Evolutionary conservation across 2,888 invertebrate genomes (phyloP), one percentile per base, ranked within the genome.

Genomic region (Horisme vitalbata): DNA sequence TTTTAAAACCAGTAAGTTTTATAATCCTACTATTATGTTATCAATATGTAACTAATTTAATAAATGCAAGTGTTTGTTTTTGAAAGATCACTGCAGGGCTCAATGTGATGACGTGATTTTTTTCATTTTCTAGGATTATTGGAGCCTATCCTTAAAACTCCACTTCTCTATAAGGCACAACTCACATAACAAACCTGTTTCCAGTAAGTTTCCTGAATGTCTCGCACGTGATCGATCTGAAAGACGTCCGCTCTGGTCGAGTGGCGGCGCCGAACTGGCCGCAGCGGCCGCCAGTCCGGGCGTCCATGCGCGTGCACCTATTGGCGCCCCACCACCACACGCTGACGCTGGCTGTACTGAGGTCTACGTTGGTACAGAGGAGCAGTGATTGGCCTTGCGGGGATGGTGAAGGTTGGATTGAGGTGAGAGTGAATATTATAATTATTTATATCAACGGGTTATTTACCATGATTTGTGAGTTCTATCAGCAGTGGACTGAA

Each of bases 1-100:
- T 59, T 95, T 93, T 72, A 93, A 91, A 78, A 93, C 92, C 47
- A 91, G 93, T 93, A 59, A 80, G 84, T 68, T 14, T n/a, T n/a
- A 18, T 18, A 18, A 5, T 18, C 18, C 8, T 23, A 23, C 23
- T 8, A 7, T 8, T 8, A 23, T n/a, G 23, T 23, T n/a, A n/a
- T n/a, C n/a, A n/a, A n/a, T n/a, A n/a, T n/a, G n/a, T n/a, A n/a
- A n/a, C n/a, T n/a, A n/a, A n/a, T n/a, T n/a, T n/a, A n/a, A n/a
- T n/a, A n/a, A n/a, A n/a, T n/a, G n/a, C n/a, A n/a, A n/a, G n/a
- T n/a, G n/a, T n/a, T n/a, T n/a, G n/a, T n/a, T n/a, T n/a, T n/a
- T n/a, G n/a, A n/a, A n/a, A n/a, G n/a, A n/a, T n/a, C n/a, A n/a
- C n/a, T n/a, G n/a, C n/a, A n/a, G n/a, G n/a, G n/a, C n/a, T n/a